Evolutionary conservation across 2,888 invertebrate species (phyloP), one percentile per base, ranked within the genome.

Genomic region (Drosophila ezoana): DNA sequence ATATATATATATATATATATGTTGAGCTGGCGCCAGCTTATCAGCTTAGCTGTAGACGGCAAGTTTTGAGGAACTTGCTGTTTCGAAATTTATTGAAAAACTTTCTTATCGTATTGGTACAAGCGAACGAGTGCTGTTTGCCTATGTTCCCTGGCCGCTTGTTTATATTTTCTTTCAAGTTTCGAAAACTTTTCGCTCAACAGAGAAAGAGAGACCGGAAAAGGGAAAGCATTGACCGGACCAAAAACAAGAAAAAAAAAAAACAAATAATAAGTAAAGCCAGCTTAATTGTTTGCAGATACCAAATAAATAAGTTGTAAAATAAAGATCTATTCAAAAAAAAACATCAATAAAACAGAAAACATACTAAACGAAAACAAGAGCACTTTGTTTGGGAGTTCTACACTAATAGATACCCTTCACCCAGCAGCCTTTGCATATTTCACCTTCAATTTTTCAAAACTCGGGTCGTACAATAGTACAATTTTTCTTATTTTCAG

Each of bases 201-300:
- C 52, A 59, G 47, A 60, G 43, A 33, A 20, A 45, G n/a, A 28
- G 14, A 9, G 10, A 23, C 47, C 57, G 41, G 20, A 54, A 64
- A 51, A 49, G 16, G 16, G 32, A 60, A 72, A 70, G 16, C 78
- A 37, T 57, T 54, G 73, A 67, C 59, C 62, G 40, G 41, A 41
- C 16, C 47, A 40, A 60, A 58, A 52, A 66, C n/a, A 60, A 48
- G 54, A 51, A 57, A 53, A 51, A 1, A 72, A 48, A 43, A 58
- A 58, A 44, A 48, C 47, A 52, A 44, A 56, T 49, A 58, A 71
- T 70, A 59, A 60, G 68, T 69, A 68, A 59, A 58, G 64, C 61
- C 63, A 79, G 76, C 87, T 79, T 85, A 89, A 85, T 85, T 85
- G 87, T 85, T 89, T 79, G 89, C 87, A 89, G 85, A 88, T 81